Evolutionary conservation across 2,113 vertebrate genomes (phyloP), one percentile per base, ranked within the genome.

Genomic region (Otolemur garnettii): DNA sequence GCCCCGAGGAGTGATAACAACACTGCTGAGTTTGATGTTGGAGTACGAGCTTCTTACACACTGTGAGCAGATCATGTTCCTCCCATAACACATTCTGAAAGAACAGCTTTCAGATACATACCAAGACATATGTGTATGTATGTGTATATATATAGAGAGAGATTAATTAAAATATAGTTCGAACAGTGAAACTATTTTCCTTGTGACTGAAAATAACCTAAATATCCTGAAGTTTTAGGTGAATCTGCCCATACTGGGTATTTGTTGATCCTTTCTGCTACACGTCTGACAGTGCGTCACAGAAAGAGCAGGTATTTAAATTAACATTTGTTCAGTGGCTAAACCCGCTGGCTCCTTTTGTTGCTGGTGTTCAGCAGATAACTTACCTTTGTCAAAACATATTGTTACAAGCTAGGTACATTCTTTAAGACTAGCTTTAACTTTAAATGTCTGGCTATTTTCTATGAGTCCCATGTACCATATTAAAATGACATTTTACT

Each of bases 401-500:
- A n/a, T 82, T 50, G 14, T 85, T 80, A 35, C 1, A 93, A 38
- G 2, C 18, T 45, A 38, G 24, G 38, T 78, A 55, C 5, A 35
- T 28, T 93, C 30, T 35, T 82, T 79, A 53, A 90, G 21, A 68
- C 19, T 69, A 55, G 6, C 75, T 87, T 96, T 89, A 80, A 72
- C 9, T 84, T 94, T 83, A 83, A 38, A 68, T 66, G 24, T 91
- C 55, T 93, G 11, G 10, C 53, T 42, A 89, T 68, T 87, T 94
- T 93, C 45, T 45, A 75, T 42, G 75, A 84, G 53, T 26, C 77
- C 15, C 8, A 83, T 28, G 4, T 78, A 13, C 19, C 35, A 66
- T 33, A 85, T 77, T 79, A 94, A 93, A 90, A 80, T 87, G 55
- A 96, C 10, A 85, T 38, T 86, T 94, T 77, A 81, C 50, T 90